A percentile compares a stretch with the other conserved stretches of the same genome.
Evolutionary conservation across 2,888 invertebrate species (phyloP).

Genomic region (Meliscaeva auricollis): DNA sequence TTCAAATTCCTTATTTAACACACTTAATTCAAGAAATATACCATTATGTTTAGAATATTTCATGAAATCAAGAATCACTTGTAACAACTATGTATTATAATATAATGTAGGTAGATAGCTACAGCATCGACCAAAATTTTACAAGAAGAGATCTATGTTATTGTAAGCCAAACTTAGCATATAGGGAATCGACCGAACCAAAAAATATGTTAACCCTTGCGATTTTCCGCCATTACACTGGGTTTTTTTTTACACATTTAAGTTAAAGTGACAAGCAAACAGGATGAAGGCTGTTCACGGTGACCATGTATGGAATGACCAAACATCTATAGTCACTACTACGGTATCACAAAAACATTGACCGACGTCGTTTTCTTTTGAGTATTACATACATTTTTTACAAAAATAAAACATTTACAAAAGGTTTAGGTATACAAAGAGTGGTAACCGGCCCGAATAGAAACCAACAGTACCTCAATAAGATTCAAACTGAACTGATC

Average conservation of each 20-base stretch:
- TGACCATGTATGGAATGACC: constrained; percentile 36
- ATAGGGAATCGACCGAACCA: constrained; percentile 12
- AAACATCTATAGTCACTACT: constrained; percentile 18
- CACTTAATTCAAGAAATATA: not conserved
- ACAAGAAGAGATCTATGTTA: no score
- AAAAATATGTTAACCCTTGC: constrained; percentile 42
- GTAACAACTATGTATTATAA: no score
- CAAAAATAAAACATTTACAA: constrained; percentile 1
- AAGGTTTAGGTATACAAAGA: not conserved
- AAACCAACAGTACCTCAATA: constrained; percentile 25
- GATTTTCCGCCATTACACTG: constrained; percentile 70
- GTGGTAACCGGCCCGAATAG: not conserved
- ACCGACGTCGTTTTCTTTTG: not conserved
- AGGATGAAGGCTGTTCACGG: constrained; percentile 48
- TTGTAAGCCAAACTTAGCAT: constrained; percentile 23
- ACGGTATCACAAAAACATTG: constrained; percentile 14
- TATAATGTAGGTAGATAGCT: no score
- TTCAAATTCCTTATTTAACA: not conserved
- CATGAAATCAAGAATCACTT: constrained; percentile 22
- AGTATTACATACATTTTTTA: not conserved
- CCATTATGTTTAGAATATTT: not conserved
- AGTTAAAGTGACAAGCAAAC: constrained; percentile 19
- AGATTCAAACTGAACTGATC: constrained; percentile 66
- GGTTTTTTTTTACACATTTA: constrained; percentile 26
- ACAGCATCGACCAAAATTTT: no score